phyloP scores from a whole-genome alignment of 1,140 invertebrate species.

The Agrypnia vestita region DNA sequence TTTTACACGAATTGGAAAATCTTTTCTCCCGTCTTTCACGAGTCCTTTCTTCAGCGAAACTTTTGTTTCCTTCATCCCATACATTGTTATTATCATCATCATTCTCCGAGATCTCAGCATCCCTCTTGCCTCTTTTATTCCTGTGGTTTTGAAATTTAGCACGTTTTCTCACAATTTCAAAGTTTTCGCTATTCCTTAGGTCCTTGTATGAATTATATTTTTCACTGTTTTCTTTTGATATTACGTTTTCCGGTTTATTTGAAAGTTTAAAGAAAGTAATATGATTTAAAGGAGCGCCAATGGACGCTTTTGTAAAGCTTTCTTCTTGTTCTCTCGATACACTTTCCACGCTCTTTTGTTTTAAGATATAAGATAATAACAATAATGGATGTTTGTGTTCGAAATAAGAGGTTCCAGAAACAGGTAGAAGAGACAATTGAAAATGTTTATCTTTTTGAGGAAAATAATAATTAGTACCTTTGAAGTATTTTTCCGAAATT shows the following conservation, averaged over 20 bases:
- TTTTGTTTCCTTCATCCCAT: background rate
- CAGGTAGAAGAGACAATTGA: background rate
- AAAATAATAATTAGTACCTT: conserved; percentile 10
- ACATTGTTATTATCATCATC: conserved; percentile 25
- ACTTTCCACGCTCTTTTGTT: background rate
- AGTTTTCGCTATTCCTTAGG: background rate
- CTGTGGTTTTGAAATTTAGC: background rate
- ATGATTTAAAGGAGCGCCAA: no score
- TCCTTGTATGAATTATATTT: background rate
- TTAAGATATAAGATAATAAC: background rate
- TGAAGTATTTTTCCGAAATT: background rate
- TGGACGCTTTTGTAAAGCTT: no score
- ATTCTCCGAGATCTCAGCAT: conserved; percentile 13
- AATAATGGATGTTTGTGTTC: background rate
- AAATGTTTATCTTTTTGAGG: background rate
- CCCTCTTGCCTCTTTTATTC: background rate
- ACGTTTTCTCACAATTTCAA: background rate
- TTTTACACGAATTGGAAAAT: background rate
- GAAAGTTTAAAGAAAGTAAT: no score
- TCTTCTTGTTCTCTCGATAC: no score
- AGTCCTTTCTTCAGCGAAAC: background rate
- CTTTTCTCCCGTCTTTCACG: background rate
- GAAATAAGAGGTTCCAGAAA: background rate
- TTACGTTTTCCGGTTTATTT: no score
- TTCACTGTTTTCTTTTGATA: background rate